phyloP scores from a whole-genome alignment of 1,140 invertebrate genomes.

The Hylaeus anthracinus region DNA sequence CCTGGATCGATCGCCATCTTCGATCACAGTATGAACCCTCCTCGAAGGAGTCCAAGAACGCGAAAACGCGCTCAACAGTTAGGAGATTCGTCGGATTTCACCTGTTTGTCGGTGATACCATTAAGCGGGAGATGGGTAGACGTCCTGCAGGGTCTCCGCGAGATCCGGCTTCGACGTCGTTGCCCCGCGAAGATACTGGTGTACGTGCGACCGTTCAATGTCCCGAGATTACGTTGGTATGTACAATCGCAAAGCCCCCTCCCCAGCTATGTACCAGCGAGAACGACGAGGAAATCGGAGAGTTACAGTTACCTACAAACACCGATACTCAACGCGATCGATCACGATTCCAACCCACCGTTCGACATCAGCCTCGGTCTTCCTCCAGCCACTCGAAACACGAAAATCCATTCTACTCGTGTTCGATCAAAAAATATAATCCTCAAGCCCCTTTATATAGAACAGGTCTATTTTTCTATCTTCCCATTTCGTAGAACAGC shows the following conservation, averaged over 20 bases:
- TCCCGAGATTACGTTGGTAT: slow-evolving; percentile 46
- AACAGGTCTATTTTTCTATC: too few species aligned
- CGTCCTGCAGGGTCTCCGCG: slow-evolving; percentile 1
- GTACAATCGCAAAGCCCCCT: background rate
- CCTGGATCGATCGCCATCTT: too few species aligned
- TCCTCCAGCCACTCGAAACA: too few species aligned
- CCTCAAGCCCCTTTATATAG: too few species aligned
- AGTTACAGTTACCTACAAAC: slow-evolving; percentile 13
- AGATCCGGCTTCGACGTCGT: slow-evolving; percentile 31
- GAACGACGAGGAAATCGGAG: slow-evolving; percentile 36
- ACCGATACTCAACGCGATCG: background rate
- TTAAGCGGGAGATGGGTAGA: slow-evolving; percentile 14
- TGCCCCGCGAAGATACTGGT: slow-evolving; percentile 28
- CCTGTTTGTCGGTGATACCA: background rate
- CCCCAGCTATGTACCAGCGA: slow-evolving; percentile 4
- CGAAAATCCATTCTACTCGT: too few species aligned
- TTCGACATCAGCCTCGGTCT: too few species aligned
- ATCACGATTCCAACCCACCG: background rate
- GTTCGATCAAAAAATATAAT: too few species aligned
- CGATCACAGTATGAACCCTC: too few species aligned
- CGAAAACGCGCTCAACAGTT: slow-evolving; percentile 37
- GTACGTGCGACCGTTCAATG: slow-evolving; percentile 43
- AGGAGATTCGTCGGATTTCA: slow-evolving; percentile 47
- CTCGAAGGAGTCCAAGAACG: too few species aligned
- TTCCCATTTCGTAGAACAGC: too few species aligned